Base-by-base conservation (phyloP, 2,888 invertebrate species). In the Cheilosia variabilis region DNA sequence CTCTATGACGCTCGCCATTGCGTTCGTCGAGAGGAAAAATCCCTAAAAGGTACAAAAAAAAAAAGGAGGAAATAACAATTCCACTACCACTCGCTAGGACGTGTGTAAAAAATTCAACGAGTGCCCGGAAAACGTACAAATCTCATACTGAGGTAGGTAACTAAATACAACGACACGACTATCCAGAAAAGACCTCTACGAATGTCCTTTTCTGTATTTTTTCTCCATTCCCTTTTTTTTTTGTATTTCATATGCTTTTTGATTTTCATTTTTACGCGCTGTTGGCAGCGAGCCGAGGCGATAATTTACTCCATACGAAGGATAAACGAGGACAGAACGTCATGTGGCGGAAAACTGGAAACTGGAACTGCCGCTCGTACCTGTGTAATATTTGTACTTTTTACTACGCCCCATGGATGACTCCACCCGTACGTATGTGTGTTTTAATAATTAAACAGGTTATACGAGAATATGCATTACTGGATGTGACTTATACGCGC, bases 391-490 rank as follows among this genome's bases (percentile, higher is more conserved):
- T 43, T 55, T 52, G 41, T 62, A 63, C 27, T 45, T 73, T 55
- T 73, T 55, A 73, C 45, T 63, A n/a, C 43, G 45, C 63, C 58
- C 73, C 45, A 43, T 53, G 45, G 47, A 63, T n/a, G 24, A 19
- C 6, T 57, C 2, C 57, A 9, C 31, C 53, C 13, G 41, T 34
- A 10, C 27, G 19, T 19, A 9, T 60, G n/a, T 60, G n/a, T 19
- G 37, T 60, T 73, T 80, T 55, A 62, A 65, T 80, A 80, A 80
- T 68, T 68, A 66, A 68, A 68, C 68, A 68, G 58, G 76, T 68
- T 41, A 77, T 41, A 55, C 65, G 62, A 34, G 73, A 43, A 65
- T 58, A 43, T 43, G 58, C 57, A 60, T 60, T 27, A 63, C 58
- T 24, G 34, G 17, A 31, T 73, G 73, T 63, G 63, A 73, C 43